phyloP scores from a whole-genome alignment of 1,140 invertebrate species.

The Potamilus streckersoni region DNA sequence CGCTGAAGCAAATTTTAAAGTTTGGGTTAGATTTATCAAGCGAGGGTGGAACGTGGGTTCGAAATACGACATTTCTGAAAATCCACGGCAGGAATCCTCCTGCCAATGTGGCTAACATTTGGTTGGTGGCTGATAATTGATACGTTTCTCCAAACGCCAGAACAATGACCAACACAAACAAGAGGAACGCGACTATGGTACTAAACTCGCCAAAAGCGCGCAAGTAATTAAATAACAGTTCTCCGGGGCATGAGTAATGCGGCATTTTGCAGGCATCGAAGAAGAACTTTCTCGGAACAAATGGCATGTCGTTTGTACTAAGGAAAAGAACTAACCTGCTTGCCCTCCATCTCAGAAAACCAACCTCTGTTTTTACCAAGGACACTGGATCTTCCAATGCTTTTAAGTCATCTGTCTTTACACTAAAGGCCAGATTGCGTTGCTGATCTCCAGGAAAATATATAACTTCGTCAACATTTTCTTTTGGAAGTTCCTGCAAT shows the following conservation, averaged over 20 bases:
- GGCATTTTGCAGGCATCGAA: conserved; percentile 37
- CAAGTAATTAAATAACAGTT: conserved; percentile 28
- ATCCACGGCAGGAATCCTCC: conserved; percentile 49
- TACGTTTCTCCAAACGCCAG: conserved; percentile 48
- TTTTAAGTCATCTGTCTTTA: conserved; percentile 10
- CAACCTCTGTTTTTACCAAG: conserved; percentile 12
- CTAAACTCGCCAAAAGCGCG: conserved; percentile 29
- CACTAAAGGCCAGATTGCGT: conserved; percentile 31
- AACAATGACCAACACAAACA: conserved; percentile 46
- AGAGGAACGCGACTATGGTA: conserved; percentile 39
- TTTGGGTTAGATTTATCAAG: conserved; percentile 36
- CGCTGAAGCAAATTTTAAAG: conserved; percentile 39
- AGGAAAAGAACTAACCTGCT: conserved; percentile 41
- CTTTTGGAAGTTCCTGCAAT: conserved; percentile 22
- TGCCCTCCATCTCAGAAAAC: conserved; percentile 23
- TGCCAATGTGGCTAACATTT: conserved; percentile 46
- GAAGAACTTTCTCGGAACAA: conserved; percentile 45
- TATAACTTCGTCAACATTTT: conserved; percentile 34
- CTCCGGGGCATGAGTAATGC: conserved; percentile 38
- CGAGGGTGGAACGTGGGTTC: not conserved
- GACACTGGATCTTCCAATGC: not conserved
- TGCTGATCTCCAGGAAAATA: conserved; percentile 28
- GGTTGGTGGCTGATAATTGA: conserved; percentile 45
- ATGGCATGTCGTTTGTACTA: conserved; percentile 35
- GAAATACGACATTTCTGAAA: conserved; percentile 38